Evolutionary conservation across 2,888 invertebrate genomes (phyloP), one percentile per base, ranked within the genome.

Genomic region (Chrysodeixis includens): DNA sequence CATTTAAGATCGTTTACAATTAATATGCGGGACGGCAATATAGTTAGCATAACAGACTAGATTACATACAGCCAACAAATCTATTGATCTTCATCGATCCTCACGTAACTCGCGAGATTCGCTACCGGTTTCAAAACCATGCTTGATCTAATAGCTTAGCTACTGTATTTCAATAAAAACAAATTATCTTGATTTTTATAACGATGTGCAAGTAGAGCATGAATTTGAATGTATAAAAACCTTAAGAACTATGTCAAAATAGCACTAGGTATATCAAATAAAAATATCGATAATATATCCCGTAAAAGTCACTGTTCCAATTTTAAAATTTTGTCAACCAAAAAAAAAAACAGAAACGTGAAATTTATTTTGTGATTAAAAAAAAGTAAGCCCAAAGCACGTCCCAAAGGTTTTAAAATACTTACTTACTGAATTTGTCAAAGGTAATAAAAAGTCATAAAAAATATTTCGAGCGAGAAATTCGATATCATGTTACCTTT

Each of bases 401-500:
- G n/a, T n/a, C n/a, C n/a, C n/a, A n/a, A n/a, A n/a, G n/a, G n/a
- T 26, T 26, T 26, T 26, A 4, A 4, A 26, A 10, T 8, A 35
- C 35, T 10, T 35, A 8, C 9, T 35, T 35, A 12, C 0, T 14
- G 10, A 10, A 10, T 35, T 35, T 35, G 10, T 26, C 26, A 26
- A 26, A 26, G 26, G 26, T 6, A 14, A 35, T 10, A 35, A 35
- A 10, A 5, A 59, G 69, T 62, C n/a, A 30, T 2, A 49, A 72
- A 57, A 62, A 18, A 22, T 32, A 53, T 56, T 63, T 20, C 22
- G 46, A 16, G 16, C 30, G 51, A 49, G 46, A 40, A 57, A 54
- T 14, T 8, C 20, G 60, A 61, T 73, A 60, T 69, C 1, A 30
- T 12, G 10, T 62, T 69, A 64, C 64, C 58, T 73, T 56, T 16